Percentiles rank a stretch among this genome's conserved stretches.
Evolutionary conservation across 2,888 invertebrate genomes (phyloP).

Genomic region (Megalurothrips usitatus): DNA sequence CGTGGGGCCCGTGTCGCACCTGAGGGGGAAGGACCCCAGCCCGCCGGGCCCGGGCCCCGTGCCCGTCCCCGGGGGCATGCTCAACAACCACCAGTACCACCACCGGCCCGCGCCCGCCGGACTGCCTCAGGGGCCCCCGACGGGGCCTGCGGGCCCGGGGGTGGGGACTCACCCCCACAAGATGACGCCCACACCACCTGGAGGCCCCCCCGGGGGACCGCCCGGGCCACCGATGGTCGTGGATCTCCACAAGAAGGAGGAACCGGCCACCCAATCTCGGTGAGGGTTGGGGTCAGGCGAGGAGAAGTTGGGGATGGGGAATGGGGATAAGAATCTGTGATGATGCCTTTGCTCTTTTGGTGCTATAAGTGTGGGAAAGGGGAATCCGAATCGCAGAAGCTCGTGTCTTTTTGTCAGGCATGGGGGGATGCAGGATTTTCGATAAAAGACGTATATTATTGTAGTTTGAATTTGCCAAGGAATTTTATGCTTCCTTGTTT

Average conservation of each 20-base stretch:
- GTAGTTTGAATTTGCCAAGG: not conserved
- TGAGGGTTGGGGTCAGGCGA: not conserved
- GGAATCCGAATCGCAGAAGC: not conserved
- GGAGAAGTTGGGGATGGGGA: not conserved
- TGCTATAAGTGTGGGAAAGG: not conserved
- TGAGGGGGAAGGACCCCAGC: conserved; percentile 52
- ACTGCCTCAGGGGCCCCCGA: not conserved
- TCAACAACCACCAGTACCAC: conserved; percentile 24
- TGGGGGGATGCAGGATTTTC: not conserved
- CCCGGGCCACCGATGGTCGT: not conserved
- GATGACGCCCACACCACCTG: not conserved
- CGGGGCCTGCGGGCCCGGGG: not conserved
- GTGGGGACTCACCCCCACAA: not conserved
- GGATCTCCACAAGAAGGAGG: conserved; percentile 16
- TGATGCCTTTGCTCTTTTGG: conserved; percentile 5
- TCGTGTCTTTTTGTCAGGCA: not conserved
- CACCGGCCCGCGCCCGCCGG: not conserved
- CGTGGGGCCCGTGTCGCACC: conserved; percentile 53
- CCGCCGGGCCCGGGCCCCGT: conserved; percentile 42
- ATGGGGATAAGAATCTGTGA: not conserved
- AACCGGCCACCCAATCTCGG: not conserved
- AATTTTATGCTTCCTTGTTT: not conserved
- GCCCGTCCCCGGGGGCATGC: not conserved
- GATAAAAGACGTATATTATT: not conserved
- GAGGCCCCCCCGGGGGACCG: not conserved